A percentile compares a stretch with the other conserved stretches of the same genome.
Conservation (phyloP, 2,113 vertebrate species). For the Numida meleagris region DNA sequence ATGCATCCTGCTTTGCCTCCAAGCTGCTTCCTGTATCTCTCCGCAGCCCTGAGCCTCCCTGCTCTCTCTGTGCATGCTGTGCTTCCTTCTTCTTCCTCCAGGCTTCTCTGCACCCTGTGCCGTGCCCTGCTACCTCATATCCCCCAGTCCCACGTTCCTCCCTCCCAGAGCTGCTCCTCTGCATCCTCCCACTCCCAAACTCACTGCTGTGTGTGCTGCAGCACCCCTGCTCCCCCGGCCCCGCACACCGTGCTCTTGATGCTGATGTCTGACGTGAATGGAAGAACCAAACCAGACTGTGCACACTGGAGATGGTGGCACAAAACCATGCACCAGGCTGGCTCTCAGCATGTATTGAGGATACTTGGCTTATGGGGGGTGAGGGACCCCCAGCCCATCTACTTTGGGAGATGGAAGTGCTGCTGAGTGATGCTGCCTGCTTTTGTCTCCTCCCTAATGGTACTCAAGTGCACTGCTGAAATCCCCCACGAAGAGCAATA, state of each 20-base stretch:
- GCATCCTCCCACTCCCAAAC: not conserved
- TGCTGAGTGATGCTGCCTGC: not conserved
- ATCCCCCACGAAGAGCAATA: not conserved
- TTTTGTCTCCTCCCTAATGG: not conserved
- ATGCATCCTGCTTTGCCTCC: not conserved
- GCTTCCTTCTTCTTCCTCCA: not conserved
- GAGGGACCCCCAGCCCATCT: not conserved
- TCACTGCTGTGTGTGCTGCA: not conserved
- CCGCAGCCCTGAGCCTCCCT: not conserved
- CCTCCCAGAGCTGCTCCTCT: not conserved
- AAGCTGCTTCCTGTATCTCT: not conserved
- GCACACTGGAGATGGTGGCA: not conserved
- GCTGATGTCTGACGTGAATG: not conserved
- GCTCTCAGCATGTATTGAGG: not conserved
- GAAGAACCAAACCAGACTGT: not conserved
- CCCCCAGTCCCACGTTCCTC: not conserved
- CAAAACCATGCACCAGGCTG: not conserved
- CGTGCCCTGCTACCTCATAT: not conserved
- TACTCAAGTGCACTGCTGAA: not conserved
- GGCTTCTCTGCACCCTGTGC: not conserved
- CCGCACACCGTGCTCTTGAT: accelerated
- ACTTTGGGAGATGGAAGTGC: not conserved
- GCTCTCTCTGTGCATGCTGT: not conserved
- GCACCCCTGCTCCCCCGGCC: not conserved
- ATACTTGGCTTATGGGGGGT: not conserved